These are phyloP conservation scores for Thermophis baileyi DNA, from an alignment of 2,113 vertebrate genomes.

Conservation along the genomic window DNA sequence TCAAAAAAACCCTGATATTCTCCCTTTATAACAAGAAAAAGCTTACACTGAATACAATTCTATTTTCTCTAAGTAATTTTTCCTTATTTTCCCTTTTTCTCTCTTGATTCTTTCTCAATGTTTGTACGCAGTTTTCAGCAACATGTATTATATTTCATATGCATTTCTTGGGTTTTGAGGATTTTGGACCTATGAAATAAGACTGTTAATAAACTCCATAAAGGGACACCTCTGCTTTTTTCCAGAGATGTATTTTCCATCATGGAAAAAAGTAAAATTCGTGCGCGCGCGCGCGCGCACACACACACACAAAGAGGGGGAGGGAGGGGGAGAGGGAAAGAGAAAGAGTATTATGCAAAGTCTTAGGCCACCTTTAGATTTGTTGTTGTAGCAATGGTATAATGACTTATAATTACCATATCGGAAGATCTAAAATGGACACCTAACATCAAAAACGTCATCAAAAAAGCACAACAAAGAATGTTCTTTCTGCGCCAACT, in stretches of 20 bases:
- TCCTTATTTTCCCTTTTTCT: neutral
- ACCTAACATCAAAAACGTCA: too few species aligned
- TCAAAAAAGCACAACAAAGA: too few species aligned
- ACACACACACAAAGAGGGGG: too few species aligned
- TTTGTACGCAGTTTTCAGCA: neutral
- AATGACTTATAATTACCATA: too few species aligned
- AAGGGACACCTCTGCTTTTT: neutral
- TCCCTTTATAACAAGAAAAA: neutral
- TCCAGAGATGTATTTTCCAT: neutral
- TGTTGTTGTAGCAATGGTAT: neutral
- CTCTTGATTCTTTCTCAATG: neutral
- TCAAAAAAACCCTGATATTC: neutral
- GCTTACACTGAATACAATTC: neutral
- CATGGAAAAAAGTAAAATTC: neutral
- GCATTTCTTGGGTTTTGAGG: neutral
- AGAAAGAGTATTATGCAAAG: too few species aligned
- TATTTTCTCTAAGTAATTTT: neutral
- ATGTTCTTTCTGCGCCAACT: too few species aligned
- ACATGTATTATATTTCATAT: neutral
- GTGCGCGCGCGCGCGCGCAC: too few species aligned
- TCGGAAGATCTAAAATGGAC: too few species aligned
- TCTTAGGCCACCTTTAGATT: neutral
- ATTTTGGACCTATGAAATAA: neutral
- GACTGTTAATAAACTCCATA: neutral
- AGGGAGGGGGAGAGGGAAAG: too few species aligned